Evolutionary conservation across 2,797 vertebrate species (phyloP), one percentile per base, ranked within the genome.

Genomic region (Nyctalus aviator): DNA sequence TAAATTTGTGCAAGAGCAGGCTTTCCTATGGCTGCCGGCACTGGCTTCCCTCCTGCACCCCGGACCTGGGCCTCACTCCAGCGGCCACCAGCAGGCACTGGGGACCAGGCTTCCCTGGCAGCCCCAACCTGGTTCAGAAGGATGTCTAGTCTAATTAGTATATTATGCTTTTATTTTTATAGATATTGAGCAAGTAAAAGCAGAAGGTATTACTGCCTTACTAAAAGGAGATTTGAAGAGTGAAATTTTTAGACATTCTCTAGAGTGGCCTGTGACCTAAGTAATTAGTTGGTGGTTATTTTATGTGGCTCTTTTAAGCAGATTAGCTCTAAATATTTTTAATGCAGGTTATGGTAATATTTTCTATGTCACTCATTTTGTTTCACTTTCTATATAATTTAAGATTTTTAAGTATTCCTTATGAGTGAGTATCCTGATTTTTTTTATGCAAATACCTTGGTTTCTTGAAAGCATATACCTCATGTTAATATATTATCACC

Each of bases 211-310:
- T 88, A 64, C 76, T 77, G 35, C 6, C 9, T 53, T 88, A 64
- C 32, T 73, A 57, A 79, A 72, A 78, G 50, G 21, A 66, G 48
- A 68, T 69, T 30, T 84, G 32, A 13, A 35, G 20, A 57, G 14
- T 93, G 44, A 86, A 46, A 35, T 79, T 84, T 76, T 89, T 23
- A 76, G 27, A 79, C n/a, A 62, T 84, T 93, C 30, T 57, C 68
- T 55, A 69, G 32, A 77, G 21, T 85, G 23, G 32, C 20, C 25
- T 48, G 30, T 86, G 21, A 18, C 25, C 7, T 73, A 79, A 35
- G 25, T 50, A 85, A 71, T 59, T 76, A 68, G 32, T 59, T 59
- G 37, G 35, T 90, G 21, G 27, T 8, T 84, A 8, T 84, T 79
- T 91, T 71, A 23, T 27, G 1, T 88, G 66, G 32, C n/a, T 53